These are phyloP conservation scores for Procambarus clarkii DNA, from an alignment of 1,140 invertebrate genomes.

Conservation along the genomic window DNA sequence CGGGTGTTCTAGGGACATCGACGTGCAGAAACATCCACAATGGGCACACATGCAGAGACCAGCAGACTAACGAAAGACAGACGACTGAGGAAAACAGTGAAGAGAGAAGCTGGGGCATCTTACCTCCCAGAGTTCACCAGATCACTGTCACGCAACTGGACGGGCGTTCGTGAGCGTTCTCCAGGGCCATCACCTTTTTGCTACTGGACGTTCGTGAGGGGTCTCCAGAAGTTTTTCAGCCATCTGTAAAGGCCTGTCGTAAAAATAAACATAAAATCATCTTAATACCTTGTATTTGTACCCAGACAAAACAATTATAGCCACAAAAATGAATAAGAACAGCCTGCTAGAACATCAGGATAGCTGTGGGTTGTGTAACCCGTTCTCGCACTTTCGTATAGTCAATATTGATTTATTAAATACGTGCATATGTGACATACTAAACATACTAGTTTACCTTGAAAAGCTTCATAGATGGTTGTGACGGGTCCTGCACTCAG, in stretches of 20 bases:
- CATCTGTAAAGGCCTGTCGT: background rate
- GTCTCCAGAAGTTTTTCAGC: background rate
- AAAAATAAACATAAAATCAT: background rate
- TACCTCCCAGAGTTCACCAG: background rate
- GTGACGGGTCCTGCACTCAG: too few species aligned
- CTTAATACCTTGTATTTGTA: background rate
- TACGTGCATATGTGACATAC: too few species aligned
- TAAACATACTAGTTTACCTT: too few species aligned
- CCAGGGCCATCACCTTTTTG: background rate
- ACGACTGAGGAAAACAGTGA: background rate
- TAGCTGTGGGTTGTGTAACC: too few species aligned
- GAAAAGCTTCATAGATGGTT: too few species aligned
- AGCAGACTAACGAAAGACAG: background rate
- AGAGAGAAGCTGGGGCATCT: background rate
- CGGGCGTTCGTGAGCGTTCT: background rate
- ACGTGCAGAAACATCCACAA: background rate
- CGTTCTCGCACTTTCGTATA: too few species aligned
- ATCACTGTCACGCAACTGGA: background rate
- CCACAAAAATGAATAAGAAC: too few species aligned
- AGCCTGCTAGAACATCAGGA: too few species aligned
- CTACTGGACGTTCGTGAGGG: background rate
- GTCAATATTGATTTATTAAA: too few species aligned
- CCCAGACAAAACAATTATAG: background rate
- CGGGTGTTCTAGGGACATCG: background rate
- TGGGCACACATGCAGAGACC: slow-evolving; percentile 1